Base-by-base conservation (phyloP, 2,888 invertebrate species). In the Callyntrura sp. region DNA sequence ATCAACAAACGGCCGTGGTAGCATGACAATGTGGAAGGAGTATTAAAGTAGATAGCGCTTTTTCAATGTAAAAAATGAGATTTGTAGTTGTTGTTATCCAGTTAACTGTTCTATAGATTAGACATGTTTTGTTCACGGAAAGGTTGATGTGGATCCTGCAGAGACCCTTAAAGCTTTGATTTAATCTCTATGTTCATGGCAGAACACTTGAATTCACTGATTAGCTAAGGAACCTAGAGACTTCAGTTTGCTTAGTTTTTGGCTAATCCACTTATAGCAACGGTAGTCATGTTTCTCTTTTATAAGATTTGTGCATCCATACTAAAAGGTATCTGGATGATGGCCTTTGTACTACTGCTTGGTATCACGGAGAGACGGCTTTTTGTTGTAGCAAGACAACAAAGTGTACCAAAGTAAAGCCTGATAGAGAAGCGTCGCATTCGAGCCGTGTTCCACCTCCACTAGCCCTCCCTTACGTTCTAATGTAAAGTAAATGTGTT, bases 131-230 rank as follows among this genome's bases (percentile, higher is more conserved):
- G 55, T 78, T 35, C 17, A 78, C 2, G 55, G 51, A 78, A 48
- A 17, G 78, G 51, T 17, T 25, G 55, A 43, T 60, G 57, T 43
- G 28, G 28, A 28, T 23, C 78, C 83, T 79, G 78, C 51, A 57
- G 89, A 90, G 85, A 85, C 89, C 89, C 85, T 90, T 85, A 81
- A 90, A 90, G 85, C 85, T 60, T 81, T 90, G 89, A 90, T 90
- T 90, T 90, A 90, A 90, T 90, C 89, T 90, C 81, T 79, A 62
- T 85, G 89, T 85, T 81, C 89, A 90, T 85, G 89, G 81, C 89
- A 90, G 89, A 81, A 85, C 89, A 90, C 89, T 90, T 90, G 89
- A 90, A 90, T 85, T 90, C 89, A 78, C 89, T 90, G 85, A 90
- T 90, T 90, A 90, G 89, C 85, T 76, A 70, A 76, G 89, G 81